Conservation (phyloP, 2,888 invertebrate genomes). For the Heliconius ismenius region DNA sequence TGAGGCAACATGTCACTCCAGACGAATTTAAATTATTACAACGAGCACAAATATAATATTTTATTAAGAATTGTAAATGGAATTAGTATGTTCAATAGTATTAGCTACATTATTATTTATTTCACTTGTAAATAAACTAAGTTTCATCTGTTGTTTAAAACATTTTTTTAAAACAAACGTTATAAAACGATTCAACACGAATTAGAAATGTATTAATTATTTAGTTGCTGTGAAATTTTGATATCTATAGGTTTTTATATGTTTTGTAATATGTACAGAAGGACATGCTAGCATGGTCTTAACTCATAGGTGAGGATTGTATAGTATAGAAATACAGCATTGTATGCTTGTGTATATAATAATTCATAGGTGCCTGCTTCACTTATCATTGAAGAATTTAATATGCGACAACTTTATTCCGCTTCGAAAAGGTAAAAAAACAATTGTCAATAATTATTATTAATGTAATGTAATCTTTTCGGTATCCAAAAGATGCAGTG, state of each 20-base stretch:
- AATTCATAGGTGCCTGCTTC: conserved; percentile 19
- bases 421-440: not conserved
- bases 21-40: conserved; percentile 61
- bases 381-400: not conserved
- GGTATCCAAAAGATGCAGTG: not conserved
- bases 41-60: conserved; percentile 48
- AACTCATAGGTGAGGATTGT: conserved; percentile 12
- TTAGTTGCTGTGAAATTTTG: not conserved
- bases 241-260: not conserved
- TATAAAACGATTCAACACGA: not conserved
- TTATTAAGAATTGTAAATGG: not conserved
- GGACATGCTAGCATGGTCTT: conserved; percentile 30
- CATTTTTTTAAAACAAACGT: not conserved
- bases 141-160: not conserved
- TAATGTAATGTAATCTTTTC: not conserved
- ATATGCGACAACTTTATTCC: not conserved
- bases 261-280: not conserved
- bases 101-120: conserved; percentile 1
- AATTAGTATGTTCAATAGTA: conserved; percentile 3
- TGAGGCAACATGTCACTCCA: conserved; percentile 55
- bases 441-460: not conserved
- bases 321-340: conserved; percentile 18
- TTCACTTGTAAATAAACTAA: conserved; percentile 10
- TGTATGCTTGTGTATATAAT: conserved; percentile 33
- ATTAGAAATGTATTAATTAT: not conserved